A percentile compares a stretch with the other conserved stretches of the same genome.
These are phyloP conservation scores for Bombus balteatus DNA, from an alignment of 1,140 invertebrate species.

Conservation along the genomic window DNA sequence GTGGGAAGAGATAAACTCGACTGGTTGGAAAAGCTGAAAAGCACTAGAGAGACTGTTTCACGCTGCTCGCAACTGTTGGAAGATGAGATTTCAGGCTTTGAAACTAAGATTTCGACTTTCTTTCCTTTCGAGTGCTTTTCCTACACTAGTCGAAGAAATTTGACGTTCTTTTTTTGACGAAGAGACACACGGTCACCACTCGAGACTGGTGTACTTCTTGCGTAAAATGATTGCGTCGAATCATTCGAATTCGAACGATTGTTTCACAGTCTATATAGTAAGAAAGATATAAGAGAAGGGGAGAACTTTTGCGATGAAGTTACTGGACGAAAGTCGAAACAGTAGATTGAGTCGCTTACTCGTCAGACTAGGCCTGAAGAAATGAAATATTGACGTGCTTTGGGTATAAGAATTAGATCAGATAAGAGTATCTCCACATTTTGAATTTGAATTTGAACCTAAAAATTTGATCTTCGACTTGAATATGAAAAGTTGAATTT, in stretches of 20 bases:
- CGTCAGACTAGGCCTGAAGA: background rate
- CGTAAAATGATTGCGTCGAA: background rate
- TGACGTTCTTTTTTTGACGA: background rate
- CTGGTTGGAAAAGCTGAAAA: conserved; percentile 40
- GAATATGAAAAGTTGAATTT: too few relatives aligned
- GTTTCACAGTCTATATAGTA: background rate
- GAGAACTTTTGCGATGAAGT: background rate
- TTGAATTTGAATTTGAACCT: background rate
- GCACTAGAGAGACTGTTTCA: conserved; percentile 37
- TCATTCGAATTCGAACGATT: background rate
- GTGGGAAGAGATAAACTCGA: conserved; percentile 44
- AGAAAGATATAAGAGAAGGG: too few relatives aligned
- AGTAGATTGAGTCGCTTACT: background rate
- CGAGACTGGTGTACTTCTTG: background rate
- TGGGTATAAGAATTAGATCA: background rate
- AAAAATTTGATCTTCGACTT: too few relatives aligned
- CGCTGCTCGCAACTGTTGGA: conserved; percentile 24
- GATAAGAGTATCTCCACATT: background rate
- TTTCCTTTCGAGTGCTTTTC: background rate
- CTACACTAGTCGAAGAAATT: conserved; percentile 8
- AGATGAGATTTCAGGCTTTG: conserved; percentile 55
- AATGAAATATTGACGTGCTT: background rate
- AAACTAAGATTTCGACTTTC: conserved; percentile 44
- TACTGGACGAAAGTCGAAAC: conserved; percentile 1
- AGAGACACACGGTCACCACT: background rate